phyloP scores from a whole-genome alignment of 2,797 vertebrate genomes.

The Apogon talboti region DNA sequence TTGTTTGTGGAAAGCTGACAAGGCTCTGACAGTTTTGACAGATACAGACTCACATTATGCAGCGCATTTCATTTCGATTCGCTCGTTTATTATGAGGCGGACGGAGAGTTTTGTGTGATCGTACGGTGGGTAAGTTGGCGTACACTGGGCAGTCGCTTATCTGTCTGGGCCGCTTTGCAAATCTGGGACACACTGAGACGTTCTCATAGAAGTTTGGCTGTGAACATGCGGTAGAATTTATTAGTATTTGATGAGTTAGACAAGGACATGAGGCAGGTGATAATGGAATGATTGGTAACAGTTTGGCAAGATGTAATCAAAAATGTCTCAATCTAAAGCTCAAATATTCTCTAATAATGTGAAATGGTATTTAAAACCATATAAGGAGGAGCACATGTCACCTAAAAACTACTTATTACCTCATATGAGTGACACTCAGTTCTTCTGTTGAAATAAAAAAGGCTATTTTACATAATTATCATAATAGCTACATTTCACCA shows the following conservation, averaged over 20 bases:
- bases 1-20: constrained; percentile 13
- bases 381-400: not conserved
- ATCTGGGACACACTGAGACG: constrained; percentile 57
- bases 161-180: constrained; percentile 60
- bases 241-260: constrained; percentile 41
- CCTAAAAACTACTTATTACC: too few species aligned
- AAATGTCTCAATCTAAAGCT: not conserved
- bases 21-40: constrained; percentile 2
- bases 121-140: constrained; percentile 70
- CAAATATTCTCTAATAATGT: not conserved
- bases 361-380: not conserved
- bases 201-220: constrained; percentile 79
- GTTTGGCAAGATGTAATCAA: constrained; percentile 16
- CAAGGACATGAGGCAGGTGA: constrained; percentile 7
- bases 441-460: too few species aligned
- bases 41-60: not conserved
- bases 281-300: constrained; percentile 6
- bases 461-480: too few species aligned
- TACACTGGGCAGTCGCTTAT: constrained; percentile 72
- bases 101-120: constrained; percentile 31
- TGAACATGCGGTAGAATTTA: constrained; percentile 30
- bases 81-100: constrained; percentile 7
- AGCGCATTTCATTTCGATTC: not conserved
- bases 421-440: too few species aligned
- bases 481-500: constrained; percentile 5